These are phyloP conservation scores for Eublepharis macularius DNA, from an alignment of 2,113 vertebrate species.

Conservation along the genomic window DNA sequence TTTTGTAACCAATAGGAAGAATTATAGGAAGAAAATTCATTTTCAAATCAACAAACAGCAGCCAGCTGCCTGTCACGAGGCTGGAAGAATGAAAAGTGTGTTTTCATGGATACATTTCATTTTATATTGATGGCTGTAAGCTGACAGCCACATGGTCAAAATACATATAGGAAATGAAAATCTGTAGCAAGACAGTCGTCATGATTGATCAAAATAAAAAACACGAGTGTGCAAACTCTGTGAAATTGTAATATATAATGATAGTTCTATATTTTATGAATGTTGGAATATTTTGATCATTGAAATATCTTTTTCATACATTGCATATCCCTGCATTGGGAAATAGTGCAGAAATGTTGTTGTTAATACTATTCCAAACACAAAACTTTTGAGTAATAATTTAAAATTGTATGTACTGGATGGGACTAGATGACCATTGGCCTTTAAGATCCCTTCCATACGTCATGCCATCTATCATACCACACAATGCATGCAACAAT, in stretches of 20 bases:
- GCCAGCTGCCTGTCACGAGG: background rate
- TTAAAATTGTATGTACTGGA: background rate
- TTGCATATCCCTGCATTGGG: background rate
- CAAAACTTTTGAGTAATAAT: background rate
- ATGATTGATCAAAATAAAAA: background rate
- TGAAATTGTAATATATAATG: background rate
- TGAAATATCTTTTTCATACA: background rate
- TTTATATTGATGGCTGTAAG: background rate
- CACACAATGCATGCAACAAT: slow-evolving; percentile 3
- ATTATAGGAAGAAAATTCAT: background rate
- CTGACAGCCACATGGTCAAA: background rate
- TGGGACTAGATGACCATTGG: background rate
- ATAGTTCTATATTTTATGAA: background rate
- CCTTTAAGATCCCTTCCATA: background rate
- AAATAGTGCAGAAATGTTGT: background rate
- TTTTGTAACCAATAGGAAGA: background rate
- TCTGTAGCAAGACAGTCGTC: background rate
- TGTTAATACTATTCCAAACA: background rate
- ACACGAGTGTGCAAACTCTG: background rate
- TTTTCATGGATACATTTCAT: background rate
- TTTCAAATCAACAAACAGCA: background rate
- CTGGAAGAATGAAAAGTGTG: background rate
- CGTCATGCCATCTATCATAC: background rate
- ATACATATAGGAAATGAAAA: background rate
- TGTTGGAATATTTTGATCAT: background rate